phyloP scores from a whole-genome alignment of 2,797 vertebrate species.

The Epinephelus malabaricus region DNA sequence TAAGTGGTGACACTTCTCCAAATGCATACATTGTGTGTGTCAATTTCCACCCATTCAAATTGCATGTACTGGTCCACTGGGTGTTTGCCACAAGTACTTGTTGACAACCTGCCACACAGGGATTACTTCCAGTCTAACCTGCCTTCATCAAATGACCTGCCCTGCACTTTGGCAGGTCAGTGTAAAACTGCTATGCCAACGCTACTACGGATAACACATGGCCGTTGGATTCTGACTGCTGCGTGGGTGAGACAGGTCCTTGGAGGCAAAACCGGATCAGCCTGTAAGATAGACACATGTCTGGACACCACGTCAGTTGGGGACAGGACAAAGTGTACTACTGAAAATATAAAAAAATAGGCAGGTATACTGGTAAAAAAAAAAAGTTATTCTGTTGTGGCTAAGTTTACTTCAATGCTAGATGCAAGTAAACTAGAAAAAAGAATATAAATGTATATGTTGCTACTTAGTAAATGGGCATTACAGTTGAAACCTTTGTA shows the following conservation, averaged over 20 bases:
- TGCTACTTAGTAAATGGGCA: conserved; percentile 70
- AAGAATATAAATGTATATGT: conserved; percentile 62
- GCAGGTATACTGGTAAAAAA: conserved; percentile 79
- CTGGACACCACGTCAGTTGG: conserved; percentile 87
- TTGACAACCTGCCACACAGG: conserved; percentile 24
- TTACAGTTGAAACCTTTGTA: conserved; percentile 91
- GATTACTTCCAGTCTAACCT: conserved; percentile 42
- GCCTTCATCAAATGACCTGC: conserved; percentile 32
- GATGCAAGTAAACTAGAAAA: conserved; percentile 73
- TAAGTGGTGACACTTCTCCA: neutral
- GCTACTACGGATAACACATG: conserved; percentile 51
- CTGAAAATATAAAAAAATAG: conserved; percentile 77
- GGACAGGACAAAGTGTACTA: conserved; percentile 78
- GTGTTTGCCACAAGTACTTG: neutral
- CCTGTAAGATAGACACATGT: conserved; percentile 88
- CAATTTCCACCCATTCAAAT: neutral
- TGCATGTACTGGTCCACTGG: neutral
- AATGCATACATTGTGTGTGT: neutral
- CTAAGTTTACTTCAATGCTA: conserved; percentile 78
- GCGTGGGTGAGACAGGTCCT: conserved; percentile 80
- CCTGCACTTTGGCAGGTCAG: conserved; percentile 19
- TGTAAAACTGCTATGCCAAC: conserved; percentile 44
- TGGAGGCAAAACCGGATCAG: conserved; percentile 83
- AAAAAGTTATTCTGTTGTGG: conserved; percentile 86
- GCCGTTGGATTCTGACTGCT: conserved; percentile 74